Percentiles rank a stretch among this genome's conserved stretches.
These are phyloP conservation scores for Phoxinus phoxinus DNA, from an alignment of 2,113 vertebrate genomes.

Conservation along the genomic window DNA sequence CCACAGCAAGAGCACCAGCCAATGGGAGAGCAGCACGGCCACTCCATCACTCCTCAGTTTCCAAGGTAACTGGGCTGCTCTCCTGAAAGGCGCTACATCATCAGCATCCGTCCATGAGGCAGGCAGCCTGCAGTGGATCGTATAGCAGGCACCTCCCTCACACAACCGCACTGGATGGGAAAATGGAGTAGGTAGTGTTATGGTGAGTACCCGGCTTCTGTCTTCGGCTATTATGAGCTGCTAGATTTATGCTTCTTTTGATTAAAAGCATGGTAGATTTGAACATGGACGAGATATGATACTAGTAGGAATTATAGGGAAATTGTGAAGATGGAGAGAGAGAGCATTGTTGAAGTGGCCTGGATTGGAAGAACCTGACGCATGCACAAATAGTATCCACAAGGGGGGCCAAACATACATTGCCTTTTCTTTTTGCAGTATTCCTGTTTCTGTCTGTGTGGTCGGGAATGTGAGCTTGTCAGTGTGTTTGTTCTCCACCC, in stretches of 20 bases:
- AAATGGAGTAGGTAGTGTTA: conserved; percentile 82
- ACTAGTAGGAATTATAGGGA: conserved; percentile 57
- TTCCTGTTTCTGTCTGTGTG: conserved; percentile 34
- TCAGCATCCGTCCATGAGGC: conserved; percentile 78
- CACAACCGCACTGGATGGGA: conserved; percentile 82
- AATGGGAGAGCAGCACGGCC: conserved; percentile 86
- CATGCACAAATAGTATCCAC: conserved; percentile 47
- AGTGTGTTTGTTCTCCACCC: conserved; percentile 1
- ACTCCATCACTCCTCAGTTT: conserved; percentile 91
- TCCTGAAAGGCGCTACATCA: conserved; percentile 97
- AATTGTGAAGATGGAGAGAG: conserved; percentile 16
- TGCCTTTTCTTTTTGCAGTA: not conserved
- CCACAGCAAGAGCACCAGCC: conserved; percentile 70
- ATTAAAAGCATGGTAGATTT: conserved; percentile 8
- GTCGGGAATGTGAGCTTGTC: not conserved
- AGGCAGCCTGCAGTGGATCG: conserved; percentile 88
- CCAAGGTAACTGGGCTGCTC: conserved; percentile 90
- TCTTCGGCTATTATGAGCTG: conserved; percentile 59
- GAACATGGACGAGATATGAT: conserved; percentile 51
- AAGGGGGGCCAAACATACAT: conserved; percentile 8
- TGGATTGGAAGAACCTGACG: conserved; percentile 44
- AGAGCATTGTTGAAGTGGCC: conserved; percentile 54
- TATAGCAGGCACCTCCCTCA: conserved; percentile 82
- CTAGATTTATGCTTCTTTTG: conserved; percentile 33
- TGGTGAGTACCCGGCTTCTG: conserved; percentile 80